Base-by-base conservation (phyloP, 2,888 invertebrate species). In the Lasiommata megera region DNA sequence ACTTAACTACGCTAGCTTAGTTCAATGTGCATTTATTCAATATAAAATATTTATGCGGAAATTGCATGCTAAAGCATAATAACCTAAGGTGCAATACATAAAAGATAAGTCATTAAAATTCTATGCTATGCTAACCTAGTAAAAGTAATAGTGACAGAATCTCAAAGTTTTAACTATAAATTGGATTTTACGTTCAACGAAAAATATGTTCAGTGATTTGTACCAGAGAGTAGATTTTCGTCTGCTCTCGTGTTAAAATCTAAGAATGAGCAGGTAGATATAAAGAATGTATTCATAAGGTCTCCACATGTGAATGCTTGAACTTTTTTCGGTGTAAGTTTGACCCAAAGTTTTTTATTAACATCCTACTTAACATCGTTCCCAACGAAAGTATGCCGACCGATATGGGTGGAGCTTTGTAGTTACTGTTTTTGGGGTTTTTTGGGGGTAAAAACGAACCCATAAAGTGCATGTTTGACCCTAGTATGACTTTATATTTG, bases 221-320 rank as follows among this genome's bases (percentile, higher is more conserved):
- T n/a, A 8, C 0, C 1, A 18, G 17, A 56, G 17, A 31, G 59
- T 29, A 40, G 64, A 53, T 56, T 60, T 66, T 73, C 67, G 64
- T 70, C 69, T 69, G 67, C 28, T 0, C 14, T 28, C 34, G 29
- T 46, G 17, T 54, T 53, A 29, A 54, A 54, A 53, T 55, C 56
- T 53, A 48, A 60, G 44, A 58, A 56, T 47, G 56, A 62, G 62
- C 65, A 64, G 64, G 65, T 67, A 67, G 59, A 65, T 54, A 56
- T 58, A 72, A 72, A 73, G 67, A 77, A 75, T 58, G 66, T 64
- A 65, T 68, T 63, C 63, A 64, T 62, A 41, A 60, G 54, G 40
- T 60, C 52, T 51, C 65, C 66, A 65, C 61, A 65, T 67, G 69
- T 64, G 61, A 62, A 63, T 62, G 65, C 67, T 70, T 68, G 65